Evolutionary conservation across 1,140 invertebrate genomes (phyloP).

Genomic region (Steinernema khuongi): DNA sequence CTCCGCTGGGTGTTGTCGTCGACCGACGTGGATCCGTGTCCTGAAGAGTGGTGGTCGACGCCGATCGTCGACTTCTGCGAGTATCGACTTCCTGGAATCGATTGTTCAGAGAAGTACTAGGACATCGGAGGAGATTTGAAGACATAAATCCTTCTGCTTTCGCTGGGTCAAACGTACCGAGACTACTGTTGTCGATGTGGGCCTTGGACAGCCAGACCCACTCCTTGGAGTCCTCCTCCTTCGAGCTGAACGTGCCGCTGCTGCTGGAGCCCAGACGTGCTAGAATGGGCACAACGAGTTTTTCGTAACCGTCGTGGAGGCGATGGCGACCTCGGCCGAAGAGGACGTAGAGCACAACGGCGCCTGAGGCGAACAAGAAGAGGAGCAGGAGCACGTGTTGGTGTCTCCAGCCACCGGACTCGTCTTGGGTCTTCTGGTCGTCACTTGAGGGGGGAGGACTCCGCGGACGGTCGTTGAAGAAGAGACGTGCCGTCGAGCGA

Average conservation of each 20-base stretch:
- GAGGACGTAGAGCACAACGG: constrained; percentile 25
- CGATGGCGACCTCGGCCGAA: constrained; percentile 16
- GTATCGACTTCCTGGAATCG: constrained; percentile 34
- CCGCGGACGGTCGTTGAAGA: constrained; percentile 24
- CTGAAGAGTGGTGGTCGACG: constrained; percentile 22
- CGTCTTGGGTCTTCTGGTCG: background rate
- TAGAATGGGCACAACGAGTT: constrained; percentile 33
- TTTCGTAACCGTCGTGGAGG: constrained; percentile 38
- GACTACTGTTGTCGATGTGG: constrained; percentile 23
- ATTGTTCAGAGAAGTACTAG: background rate
- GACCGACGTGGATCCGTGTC: constrained; percentile 22
- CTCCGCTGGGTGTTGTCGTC: constrained; percentile 38
- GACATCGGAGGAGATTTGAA: background rate
- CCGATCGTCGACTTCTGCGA: constrained; percentile 32
- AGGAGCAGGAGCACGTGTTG: constrained; percentile 18
- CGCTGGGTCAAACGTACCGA: too few relatives aligned
- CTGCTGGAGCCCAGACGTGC: constrained; percentile 31
- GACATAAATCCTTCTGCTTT: too few relatives aligned
- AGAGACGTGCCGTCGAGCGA: constrained; percentile 9
- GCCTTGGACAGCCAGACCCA: constrained; percentile 41
- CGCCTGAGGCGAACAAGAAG: constrained; percentile 10
- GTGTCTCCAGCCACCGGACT: constrained; percentile 7
- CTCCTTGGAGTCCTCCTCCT: constrained; percentile 32
- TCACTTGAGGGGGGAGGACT: constrained; percentile 1
- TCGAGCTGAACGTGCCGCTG: constrained; percentile 17